Evolutionary conservation across 2,888 invertebrate genomes (phyloP), one percentile per base, ranked within the genome.

Genomic region (Amiota communis): DNA sequence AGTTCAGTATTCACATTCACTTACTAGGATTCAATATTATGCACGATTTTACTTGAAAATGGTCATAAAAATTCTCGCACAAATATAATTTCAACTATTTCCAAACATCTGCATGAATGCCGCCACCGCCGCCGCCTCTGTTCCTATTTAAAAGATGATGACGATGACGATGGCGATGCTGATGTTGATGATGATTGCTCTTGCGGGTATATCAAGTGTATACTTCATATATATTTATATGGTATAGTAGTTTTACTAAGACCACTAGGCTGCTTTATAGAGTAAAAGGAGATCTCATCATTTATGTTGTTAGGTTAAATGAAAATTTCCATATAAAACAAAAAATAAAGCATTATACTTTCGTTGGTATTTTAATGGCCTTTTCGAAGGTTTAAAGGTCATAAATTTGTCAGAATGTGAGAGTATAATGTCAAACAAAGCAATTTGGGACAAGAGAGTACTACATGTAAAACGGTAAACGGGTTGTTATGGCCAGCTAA

Each of bases 321-420:
- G 73, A 76, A 82, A 82, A 85, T 85, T 86, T 85, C 86, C 85
- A 85, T 85, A 87, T 85, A 87, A 86, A 86, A 85, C 85, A 85
- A 36, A 36, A 36, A 36, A 36, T 6, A 36, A 36, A 36, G 36
- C 6, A 36, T 36, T 36, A 36, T 85, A 85, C 85, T 87, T 85
- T 85, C 79, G 81, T 80, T 80, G 86, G 82, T 79, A 87, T 86
- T 87, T 87, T 85, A 88, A 87, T 85, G 85, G 86, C 79, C 82
- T 80, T 86, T 87, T 87, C 82, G 85, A 87, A 87, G 87, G 87
- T 88, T 88, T 87, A 88, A 68, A 83, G 82, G 80, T 79, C 87
- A 86, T 87, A 86, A 87, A 87, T 80, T 83, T 87, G 87, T 87
- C 87, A 88, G 86, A 88, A 86, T 17, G 46, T 8, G 67, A 11